phyloP scores from a whole-genome alignment of 2,888 invertebrate genomes.

The Erynnis tages region DNA sequence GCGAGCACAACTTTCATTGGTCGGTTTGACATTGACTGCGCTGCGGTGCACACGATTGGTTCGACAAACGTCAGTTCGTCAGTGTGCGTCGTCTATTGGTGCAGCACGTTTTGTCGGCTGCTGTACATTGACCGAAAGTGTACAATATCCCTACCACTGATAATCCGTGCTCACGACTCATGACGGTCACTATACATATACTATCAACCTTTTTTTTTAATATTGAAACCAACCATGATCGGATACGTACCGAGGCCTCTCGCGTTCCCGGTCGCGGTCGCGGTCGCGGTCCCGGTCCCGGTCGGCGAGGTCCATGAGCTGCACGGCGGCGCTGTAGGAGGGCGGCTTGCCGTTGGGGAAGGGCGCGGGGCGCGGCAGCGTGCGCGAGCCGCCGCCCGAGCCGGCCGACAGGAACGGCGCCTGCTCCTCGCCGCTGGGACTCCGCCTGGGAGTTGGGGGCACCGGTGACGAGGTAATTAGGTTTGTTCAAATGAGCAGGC shows the following conservation, averaged over 20 bases:
- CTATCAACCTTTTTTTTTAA: too few species aligned
- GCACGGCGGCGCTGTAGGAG: slow-evolving; percentile 81
- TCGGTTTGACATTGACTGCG: too few species aligned
- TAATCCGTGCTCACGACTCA: too few species aligned
- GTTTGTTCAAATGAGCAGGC: not conserved
- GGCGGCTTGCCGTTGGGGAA: slow-evolving; percentile 84
- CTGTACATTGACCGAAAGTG: too few species aligned
- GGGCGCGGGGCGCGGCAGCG: slow-evolving; percentile 81
- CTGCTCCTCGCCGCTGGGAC: slow-evolving; percentile 92
- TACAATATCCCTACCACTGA: too few species aligned
- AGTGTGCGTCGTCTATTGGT: too few species aligned
- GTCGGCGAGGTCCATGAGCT: slow-evolving; percentile 70
- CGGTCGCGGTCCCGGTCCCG: slow-evolving; percentile 43
- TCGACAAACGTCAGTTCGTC: too few species aligned
- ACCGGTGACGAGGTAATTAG: not conserved
- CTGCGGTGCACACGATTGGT: too few species aligned
- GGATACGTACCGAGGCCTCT: slow-evolving; percentile 41
- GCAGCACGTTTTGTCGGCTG: too few species aligned
- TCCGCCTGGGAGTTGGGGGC: slow-evolving; percentile 78
- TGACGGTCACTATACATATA: too few species aligned
- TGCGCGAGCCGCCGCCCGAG: slow-evolving; percentile 74
- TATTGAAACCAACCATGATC: too few species aligned
- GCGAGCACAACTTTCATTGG: too few species aligned
- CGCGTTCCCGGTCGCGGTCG: slow-evolving; percentile 47
- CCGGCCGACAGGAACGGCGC: slow-evolving; percentile 87